A percentile compares a stretch with the other conserved stretches of the same genome.
phyloP scores from a whole-genome alignment of 2,113 vertebrate species.

The Onychorhynchus coronatus region DNA sequence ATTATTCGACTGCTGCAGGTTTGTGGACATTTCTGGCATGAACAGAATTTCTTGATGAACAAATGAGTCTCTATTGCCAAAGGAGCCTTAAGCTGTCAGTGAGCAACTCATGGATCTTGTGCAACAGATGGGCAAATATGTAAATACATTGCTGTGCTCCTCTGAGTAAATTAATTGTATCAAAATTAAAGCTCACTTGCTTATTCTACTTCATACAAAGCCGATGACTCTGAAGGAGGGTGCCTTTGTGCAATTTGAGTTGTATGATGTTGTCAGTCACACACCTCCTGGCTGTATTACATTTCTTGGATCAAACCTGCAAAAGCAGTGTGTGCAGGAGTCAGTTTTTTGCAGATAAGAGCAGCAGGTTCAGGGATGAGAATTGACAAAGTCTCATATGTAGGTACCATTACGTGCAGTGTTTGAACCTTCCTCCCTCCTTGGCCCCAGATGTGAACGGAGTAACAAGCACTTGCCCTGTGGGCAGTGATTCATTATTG shows the following conservation, averaged over 20 bases:
- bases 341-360: neutral
- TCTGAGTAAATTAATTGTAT: neutral
- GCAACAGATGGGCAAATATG: neutral
- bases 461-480: neutral
- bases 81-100: neutral
- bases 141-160: neutral
- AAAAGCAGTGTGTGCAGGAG: neutral
- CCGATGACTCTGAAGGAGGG: neutral
- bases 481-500: neutral
- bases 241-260: neutral
- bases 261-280: rapidly evolving
- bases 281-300: neutral
- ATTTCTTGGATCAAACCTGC: neutral
- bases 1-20: neutral
- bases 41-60: neutral
- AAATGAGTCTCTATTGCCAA: neutral
- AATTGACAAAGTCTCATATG: neutral
- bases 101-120: neutral
- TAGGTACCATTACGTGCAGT: rapidly evolving
- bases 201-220: neutral
- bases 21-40: neutral
- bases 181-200: neutral
- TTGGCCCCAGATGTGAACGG: neutral
- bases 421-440: neutral
- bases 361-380: neutral